Percentiles rank a stretch among this genome's conserved stretches.
Conservation (phyloP, 2,888 invertebrate genomes). For the Chesias legatella region DNA sequence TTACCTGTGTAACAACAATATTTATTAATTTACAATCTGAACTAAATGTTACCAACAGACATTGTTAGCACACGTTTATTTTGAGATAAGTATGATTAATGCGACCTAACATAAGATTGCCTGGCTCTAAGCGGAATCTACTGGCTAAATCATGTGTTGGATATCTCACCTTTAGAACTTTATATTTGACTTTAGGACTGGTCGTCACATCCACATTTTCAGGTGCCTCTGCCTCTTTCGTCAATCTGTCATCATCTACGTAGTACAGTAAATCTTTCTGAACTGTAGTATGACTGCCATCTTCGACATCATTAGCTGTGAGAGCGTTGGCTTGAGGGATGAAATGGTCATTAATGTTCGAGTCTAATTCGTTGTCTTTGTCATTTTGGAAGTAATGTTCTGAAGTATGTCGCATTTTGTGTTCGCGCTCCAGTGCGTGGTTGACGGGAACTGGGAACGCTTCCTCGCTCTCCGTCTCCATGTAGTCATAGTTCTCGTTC, state of each 20-base stretch:
- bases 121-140: too few species aligned
- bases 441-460: conserved; percentile 3
- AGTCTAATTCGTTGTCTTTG: neutral
- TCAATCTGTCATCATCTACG: conserved; percentile 17
- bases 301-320: neutral
- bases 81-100: too few species aligned
- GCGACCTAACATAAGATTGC: too few species aligned
- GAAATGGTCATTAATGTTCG: conserved; percentile 9
- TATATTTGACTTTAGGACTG: conserved; percentile 35
- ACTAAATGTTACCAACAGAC: too few species aligned
- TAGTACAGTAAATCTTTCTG: conserved; percentile 40
- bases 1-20: conserved; percentile 4
- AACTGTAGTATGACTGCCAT: conserved; percentile 11
- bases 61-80: too few species aligned
- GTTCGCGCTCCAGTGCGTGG: conserved; percentile 29
- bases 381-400: too few species aligned
- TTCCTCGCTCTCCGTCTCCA: conserved; percentile 23
- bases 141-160: too few species aligned
- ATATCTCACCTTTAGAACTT: conserved; percentile 37
- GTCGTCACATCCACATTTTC: neutral
- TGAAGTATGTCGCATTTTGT: neutral
- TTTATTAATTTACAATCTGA: too few species aligned
- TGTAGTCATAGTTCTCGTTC: conserved; percentile 53
- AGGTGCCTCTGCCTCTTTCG: neutral
- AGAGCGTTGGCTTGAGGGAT: neutral